A percentile compares a stretch with the other conserved stretches of the same genome.
These are phyloP conservation scores for Myiagra hebetior DNA, from an alignment of 2,113 vertebrate species.

Conservation along the genomic window DNA sequence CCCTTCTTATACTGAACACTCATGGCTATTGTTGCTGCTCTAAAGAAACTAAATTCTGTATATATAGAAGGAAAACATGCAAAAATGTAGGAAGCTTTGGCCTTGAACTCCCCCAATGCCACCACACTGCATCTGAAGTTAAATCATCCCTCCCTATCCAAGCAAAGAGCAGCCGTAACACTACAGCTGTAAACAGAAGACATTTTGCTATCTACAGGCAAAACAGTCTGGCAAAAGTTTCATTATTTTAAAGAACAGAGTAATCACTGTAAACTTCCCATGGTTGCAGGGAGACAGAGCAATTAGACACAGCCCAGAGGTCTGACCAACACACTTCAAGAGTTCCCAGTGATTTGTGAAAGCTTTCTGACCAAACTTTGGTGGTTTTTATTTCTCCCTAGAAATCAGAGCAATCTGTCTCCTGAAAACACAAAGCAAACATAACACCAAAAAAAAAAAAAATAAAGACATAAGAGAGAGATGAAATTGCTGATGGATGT, in stretches of 20 bases:
- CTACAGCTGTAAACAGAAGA: background rate
- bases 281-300: background rate
- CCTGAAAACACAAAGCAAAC: background rate
- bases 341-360: background rate
- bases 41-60: background rate
- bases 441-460: background rate
- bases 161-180: background rate
- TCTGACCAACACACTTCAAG: background rate
- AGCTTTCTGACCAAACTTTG: background rate
- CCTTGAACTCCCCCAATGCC: background rate
- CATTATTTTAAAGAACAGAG: background rate
- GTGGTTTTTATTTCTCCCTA: background rate
- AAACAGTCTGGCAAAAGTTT: background rate
- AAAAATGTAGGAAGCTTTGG: background rate
- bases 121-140: background rate
- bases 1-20: background rate
- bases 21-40: background rate
- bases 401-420: background rate
- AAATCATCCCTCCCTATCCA: background rate
- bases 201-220: background rate
- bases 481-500: background rate
- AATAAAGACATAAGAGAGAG: background rate
- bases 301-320: background rate
- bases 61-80: background rate
- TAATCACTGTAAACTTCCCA: background rate